A percentile compares a stretch with the other conserved stretches of the same genome.
Conservation (phyloP, 2,888 invertebrate species). For the Podabrus alpinus region DNA sequence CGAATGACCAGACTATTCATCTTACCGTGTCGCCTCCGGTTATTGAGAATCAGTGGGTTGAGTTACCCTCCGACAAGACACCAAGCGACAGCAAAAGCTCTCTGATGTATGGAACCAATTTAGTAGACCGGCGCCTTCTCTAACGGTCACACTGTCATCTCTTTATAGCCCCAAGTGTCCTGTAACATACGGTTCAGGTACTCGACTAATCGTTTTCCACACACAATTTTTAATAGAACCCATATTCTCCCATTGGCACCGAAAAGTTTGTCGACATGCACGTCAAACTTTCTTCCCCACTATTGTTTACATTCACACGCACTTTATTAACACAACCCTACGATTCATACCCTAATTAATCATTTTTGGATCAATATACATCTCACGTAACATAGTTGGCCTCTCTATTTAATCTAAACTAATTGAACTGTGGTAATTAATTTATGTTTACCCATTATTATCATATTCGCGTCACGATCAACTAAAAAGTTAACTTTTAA, state of each 20-base stretch:
- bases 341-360: constrained; percentile 12
- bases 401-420: constrained; percentile 3
- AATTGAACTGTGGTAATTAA: constrained; percentile 8
- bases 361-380: constrained; percentile 5
- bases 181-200: background rate
- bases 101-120: constrained; percentile 51
- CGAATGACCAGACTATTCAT: constrained; percentile 43
- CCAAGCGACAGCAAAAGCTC: constrained; percentile 46
- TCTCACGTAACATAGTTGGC: constrained; percentile 4
- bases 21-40: constrained; percentile 44
- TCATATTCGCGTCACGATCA: background rate
- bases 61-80: constrained; percentile 42
- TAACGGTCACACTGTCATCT: constrained; percentile 28
- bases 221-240: background rate
- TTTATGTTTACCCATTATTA: background rate
- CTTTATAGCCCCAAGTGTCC: constrained; percentile 2
- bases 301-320: constrained; percentile 6
- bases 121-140: constrained; percentile 45
- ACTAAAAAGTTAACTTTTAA: background rate
- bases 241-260: background rate
- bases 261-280: constrained; percentile 5
- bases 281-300: constrained; percentile 1
- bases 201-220: background rate
- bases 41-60: constrained; percentile 47
- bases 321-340: constrained; percentile 13